Percentiles rank a stretch among this genome's conserved stretches.
Evolutionary conservation across 2,797 vertebrate genomes (phyloP).

Genomic region (Takifugu ocellatus): DNA sequence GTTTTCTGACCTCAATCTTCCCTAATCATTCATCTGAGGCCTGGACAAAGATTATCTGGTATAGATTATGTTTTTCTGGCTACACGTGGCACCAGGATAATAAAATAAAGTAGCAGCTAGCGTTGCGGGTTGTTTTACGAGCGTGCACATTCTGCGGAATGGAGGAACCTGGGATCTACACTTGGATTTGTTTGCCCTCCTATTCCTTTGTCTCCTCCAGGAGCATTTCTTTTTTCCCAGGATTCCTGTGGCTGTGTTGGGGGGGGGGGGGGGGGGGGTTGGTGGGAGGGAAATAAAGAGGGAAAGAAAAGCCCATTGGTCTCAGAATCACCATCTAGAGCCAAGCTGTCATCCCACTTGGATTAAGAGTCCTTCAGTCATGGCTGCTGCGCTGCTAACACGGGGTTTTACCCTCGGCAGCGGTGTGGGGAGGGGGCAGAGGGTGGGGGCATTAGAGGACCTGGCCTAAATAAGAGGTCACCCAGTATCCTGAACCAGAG

Average conservation of each 20-base stretch:
- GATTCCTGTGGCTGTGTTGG: conserved; percentile 67
- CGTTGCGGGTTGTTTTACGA: conserved; percentile 41
- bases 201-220: conserved; percentile 57
- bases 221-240: conserved; percentile 61
- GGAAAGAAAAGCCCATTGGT: conserved; percentile 75
- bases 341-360: conserved; percentile 74
- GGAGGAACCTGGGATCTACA: conserved; percentile 51
- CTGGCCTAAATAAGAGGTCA: conserved; percentile 74
- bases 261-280: conserved; percentile 40
- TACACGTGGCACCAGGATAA: conserved; percentile 42
- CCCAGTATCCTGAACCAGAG: conserved; percentile 59
- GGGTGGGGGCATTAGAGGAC: conserved; percentile 50
- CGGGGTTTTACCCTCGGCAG: conserved; percentile 49
- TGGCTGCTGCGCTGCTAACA: conserved; percentile 65
- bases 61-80: conserved; percentile 71
- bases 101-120: conserved; percentile 1
- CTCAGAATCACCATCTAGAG: conserved; percentile 68
- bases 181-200: conserved; percentile 68
- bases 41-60: conserved; percentile 69
- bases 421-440: conserved; percentile 44
- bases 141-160: conserved; percentile 40
- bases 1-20: conserved; percentile 80
- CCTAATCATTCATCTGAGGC: conserved; percentile 70
- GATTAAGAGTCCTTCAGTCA: conserved; percentile 75
- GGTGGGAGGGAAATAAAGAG: conserved; percentile 62